Base-by-base conservation (phyloP, 2,888 invertebrate genomes). In the Amphipoea oculea region DNA sequence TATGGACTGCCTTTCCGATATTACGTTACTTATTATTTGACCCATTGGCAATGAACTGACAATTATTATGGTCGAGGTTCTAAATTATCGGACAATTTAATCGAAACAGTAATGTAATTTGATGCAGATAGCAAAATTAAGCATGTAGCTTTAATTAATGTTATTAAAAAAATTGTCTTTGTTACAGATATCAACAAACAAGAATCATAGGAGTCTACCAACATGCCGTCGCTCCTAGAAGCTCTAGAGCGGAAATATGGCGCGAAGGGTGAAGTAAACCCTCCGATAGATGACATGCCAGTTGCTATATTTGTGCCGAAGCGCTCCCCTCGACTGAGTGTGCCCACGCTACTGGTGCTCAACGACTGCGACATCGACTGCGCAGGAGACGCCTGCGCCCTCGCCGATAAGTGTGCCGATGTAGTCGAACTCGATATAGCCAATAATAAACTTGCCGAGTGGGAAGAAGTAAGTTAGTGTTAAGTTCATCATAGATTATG, bases 401-500 rank as follows among this genome's bases (percentile, higher is more conserved):
- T 99, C 78, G 98, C 98, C 63, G 98, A 98, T 89, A 98, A 98
- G 94, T 99, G 99, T 94, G 98, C 98, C 75, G 98, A 98, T 90
- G 99, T 99, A n/a, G 98, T 98, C 89, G 99, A 99, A 95, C 97
- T 99, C 89, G 99, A 99, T 94, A 97, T 99, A 90, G 99, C 99
- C 65, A 99, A 99, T 94, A 99, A 99, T 95, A 98, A 98, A 93
- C 97, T 99, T 42, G 98, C 98, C 82, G 98, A 98, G 92, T 99
- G 99, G 99, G 97, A 98, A 89, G 99, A 99, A 97, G 99, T 98
- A 96, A 95, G 92, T 81, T 69, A 45, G 42, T 74, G 70, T 20
- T 68, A 42, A n/a, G 51, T 63, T 42, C 66, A 57, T 73, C 14
- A 71, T 67, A 70, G n/a, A 40, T 51, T 79, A 75, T 71, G 69